A percentile compares a stretch with the other conserved stretches of the same genome.
These are phyloP conservation scores for Nothocercus nigrocapillus DNA, from an alignment of 2,113 vertebrate species.

Conservation along the genomic window DNA sequence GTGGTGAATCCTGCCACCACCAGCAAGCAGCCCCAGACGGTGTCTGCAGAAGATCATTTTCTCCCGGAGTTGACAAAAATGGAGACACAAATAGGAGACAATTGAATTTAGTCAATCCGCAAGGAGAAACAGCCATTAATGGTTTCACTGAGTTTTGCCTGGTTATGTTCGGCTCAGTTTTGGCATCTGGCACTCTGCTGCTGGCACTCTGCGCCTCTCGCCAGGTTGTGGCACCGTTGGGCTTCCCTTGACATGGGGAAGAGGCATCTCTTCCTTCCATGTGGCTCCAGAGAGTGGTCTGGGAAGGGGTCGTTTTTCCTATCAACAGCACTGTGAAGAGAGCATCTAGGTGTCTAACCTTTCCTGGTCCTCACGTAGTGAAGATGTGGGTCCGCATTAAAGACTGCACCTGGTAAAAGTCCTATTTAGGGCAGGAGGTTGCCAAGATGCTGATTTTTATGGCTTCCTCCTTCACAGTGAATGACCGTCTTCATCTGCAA, in stretches of 20 bases:
- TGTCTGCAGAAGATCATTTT: not conserved
- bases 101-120: not conserved
- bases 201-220: not conserved
- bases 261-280: not conserved
- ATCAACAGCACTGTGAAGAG: not conserved
- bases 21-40: fast-evolving
- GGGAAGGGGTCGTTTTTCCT: not conserved
- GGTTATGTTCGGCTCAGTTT: not conserved
- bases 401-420: not conserved
- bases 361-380: not conserved
- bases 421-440: not conserved
- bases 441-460: not conserved
- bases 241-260: not conserved
- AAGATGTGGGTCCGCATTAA: not conserved
- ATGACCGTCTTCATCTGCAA: not conserved
- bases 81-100: not conserved
- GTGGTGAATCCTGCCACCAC: not conserved
- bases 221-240: fast-evolving
- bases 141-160: not conserved
- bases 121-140: not conserved
- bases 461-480: not conserved
- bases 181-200: not conserved
- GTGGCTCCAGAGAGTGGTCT: not conserved
- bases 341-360: fast-evolving
- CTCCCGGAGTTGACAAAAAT: not conserved